Conservation (phyloP, 2,888 invertebrate genomes). For the Diarsia mendica region DNA sequence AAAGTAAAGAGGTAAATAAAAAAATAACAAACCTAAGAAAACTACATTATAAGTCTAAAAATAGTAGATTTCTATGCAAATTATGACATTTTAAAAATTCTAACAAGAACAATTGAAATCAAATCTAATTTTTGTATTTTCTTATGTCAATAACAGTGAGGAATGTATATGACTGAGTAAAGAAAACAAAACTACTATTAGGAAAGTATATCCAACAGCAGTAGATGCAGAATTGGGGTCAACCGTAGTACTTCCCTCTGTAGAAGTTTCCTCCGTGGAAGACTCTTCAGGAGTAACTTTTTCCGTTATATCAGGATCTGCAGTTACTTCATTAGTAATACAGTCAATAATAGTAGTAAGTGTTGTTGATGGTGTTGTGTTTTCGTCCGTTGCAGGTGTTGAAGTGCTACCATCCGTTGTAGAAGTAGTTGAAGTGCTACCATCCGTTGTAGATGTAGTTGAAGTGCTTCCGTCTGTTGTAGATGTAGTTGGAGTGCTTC, state of each 20-base stretch:
- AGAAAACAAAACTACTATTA: conserved; percentile 75
- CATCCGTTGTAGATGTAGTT: too few species aligned
- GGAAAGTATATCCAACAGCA: conserved; percentile 77
- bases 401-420: too few species aligned
- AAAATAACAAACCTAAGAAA: neutral
- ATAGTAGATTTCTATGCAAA: conserved; percentile 55
- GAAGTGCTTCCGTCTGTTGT: too few species aligned
- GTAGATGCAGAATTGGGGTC: conserved; percentile 75
- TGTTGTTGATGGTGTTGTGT: too few species aligned
- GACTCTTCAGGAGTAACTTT: too few species aligned
- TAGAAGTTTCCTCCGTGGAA: neutral
- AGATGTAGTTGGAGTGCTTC: too few species aligned
- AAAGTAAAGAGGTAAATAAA: neutral
- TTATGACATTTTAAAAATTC: conserved; percentile 36
- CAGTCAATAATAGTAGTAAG: too few species aligned
- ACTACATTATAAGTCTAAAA: conserved; percentile 25
- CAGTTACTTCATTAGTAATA: too few species aligned
- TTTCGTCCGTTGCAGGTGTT: too few species aligned
- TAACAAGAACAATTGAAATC: conserved; percentile 16
- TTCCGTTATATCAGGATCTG: too few species aligned
- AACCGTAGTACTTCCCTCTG: conserved; percentile 6
- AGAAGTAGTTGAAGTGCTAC: too few species aligned
- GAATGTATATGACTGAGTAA: conserved; percentile 76
- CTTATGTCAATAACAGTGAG: conserved; percentile 71
- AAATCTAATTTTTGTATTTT: conserved; percentile 52